phyloP scores from a whole-genome alignment of 2,888 invertebrate species.

The Drosophila ezoana region DNA sequence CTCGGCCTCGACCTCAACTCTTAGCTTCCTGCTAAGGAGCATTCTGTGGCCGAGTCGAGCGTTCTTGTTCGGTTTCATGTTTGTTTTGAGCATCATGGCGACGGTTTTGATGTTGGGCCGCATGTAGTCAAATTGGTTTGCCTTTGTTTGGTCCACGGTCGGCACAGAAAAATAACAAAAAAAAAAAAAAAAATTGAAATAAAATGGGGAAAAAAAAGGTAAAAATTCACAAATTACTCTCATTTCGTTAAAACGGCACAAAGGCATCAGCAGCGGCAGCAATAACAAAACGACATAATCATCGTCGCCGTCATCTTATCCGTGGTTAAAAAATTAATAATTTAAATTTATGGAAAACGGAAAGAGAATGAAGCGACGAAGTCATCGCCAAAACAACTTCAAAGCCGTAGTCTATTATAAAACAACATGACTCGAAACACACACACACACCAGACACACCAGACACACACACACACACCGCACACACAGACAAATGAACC shows the following conservation, averaged over 20 bases:
- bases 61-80: conserved; percentile 50
- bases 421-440: conserved; percentile 64
- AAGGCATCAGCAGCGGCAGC: conserved; percentile 64
- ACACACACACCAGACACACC: conserved; percentile 30
- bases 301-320: conserved; percentile 81
- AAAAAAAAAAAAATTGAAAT: conserved; percentile 25
- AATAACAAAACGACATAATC: conserved; percentile 81
- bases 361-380: conserved; percentile 83
- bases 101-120: conserved; percentile 76
- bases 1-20: conserved; percentile 1
- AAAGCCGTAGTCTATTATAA: conserved; percentile 78
- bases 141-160: conserved; percentile 66
- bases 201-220: conserved; percentile 59
- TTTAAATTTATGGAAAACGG: conserved; percentile 84
- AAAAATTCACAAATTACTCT: conserved; percentile 78
- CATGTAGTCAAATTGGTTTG: conserved; percentile 73
- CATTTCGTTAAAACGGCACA: conserved; percentile 78
- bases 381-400: conserved; percentile 79
- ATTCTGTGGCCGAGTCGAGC: conserved; percentile 18
- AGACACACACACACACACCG: conserved; percentile 22
- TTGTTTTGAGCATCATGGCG: conserved; percentile 65
- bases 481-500: conserved; percentile 16
- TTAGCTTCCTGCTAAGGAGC: conserved; percentile 21
- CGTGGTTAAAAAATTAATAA: conserved; percentile 83
- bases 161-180: conserved; percentile 33